Percentiles rank a stretch among this genome's conserved stretches.
Conservation (phyloP, 2,113 vertebrate species). For the Petrocephalus microphthalmus region DNA sequence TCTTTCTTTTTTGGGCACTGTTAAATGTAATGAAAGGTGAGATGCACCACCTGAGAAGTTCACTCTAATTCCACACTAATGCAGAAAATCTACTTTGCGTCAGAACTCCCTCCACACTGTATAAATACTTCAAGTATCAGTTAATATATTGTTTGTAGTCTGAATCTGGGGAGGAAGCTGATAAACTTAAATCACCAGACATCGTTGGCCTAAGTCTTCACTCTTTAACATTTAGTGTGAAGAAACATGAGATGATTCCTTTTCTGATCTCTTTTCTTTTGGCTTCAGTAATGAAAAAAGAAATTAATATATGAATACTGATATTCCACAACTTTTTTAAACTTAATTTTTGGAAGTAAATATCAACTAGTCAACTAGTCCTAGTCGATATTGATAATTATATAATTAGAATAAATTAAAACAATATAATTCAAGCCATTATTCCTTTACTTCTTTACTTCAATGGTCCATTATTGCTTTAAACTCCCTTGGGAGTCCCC, state of each 20-base stretch:
- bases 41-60: neutral
- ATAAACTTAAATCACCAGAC: neutral
- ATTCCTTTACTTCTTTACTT: neutral
- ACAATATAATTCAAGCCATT: neutral
- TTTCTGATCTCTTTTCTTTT: neutral
- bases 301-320: neutral
- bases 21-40: conserved; percentile 4
- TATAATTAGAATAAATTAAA: neutral
- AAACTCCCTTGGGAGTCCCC: neutral
- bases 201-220: neutral
- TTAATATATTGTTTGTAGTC: neutral
- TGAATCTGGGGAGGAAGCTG: neutral
- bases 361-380: neutral
- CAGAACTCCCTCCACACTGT: neutral
- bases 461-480: neutral
- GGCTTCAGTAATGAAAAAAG: neutral
- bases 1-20: neutral
- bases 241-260: neutral
- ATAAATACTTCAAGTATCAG: neutral
- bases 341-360: neutral
- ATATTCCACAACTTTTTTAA: neutral
- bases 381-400: neutral
- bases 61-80: conserved; percentile 1
- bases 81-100: neutral
- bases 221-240: neutral